phyloP scores from a whole-genome alignment of 2,113 vertebrate genomes.

The Apodemus sylvaticus region DNA sequence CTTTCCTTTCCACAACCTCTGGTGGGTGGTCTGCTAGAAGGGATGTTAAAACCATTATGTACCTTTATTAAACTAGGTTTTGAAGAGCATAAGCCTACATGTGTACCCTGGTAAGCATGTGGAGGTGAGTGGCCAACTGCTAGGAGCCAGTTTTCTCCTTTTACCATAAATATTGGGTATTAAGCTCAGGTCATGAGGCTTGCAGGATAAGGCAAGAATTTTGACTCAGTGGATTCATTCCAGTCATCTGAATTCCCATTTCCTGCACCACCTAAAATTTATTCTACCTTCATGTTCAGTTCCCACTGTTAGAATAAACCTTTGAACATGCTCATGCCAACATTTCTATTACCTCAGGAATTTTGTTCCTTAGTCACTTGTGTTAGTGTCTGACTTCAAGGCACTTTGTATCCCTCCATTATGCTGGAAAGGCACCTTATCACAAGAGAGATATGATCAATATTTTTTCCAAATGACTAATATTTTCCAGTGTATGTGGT shows the following conservation, averaged over 20 bases:
- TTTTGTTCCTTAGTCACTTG: not conserved
- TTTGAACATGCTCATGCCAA: not conserved
- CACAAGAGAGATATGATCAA: not conserved
- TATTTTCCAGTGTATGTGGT: slow-evolving; percentile 64
- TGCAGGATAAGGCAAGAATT: not conserved
- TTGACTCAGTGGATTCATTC: not conserved
- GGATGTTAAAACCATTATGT: too few species aligned
- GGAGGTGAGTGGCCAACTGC: not conserved
- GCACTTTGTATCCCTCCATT: not conserved
- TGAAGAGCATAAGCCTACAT: too few species aligned
- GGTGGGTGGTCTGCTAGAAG: too few species aligned
- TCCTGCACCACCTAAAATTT: not conserved
- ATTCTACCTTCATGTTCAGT: not conserved
- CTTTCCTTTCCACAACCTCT: too few species aligned
- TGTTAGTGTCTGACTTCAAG: not conserved
- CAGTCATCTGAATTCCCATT: not conserved
- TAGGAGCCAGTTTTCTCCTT: not conserved
- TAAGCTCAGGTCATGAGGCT: not conserved
- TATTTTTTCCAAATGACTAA: slow-evolving; percentile 51
- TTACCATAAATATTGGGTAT: not conserved
- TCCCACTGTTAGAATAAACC: not conserved
- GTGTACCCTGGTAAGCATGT: too few species aligned
- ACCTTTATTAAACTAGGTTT: too few species aligned
- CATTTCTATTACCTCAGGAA: not conserved
- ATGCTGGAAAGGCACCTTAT: not conserved